phyloP scores from a whole-genome alignment of 23 tunicate species.

The Oikopleura dioica region DNA sequence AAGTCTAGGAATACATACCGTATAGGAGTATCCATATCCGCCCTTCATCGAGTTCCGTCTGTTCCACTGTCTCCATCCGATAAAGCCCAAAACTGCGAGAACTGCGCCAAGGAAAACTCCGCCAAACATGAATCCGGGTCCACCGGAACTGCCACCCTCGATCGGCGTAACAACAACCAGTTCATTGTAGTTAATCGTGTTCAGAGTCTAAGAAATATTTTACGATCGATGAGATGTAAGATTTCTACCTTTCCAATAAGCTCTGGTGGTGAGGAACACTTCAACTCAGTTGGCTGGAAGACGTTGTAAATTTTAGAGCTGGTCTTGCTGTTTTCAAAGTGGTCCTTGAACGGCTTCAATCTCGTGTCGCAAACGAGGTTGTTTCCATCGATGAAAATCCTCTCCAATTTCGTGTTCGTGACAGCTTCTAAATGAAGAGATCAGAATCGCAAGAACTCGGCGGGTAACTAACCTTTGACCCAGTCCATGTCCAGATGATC shows the following conservation, averaged over 20 bases:
- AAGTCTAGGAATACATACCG: too few relatives aligned
- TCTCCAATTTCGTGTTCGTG: background rate
- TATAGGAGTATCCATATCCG: background rate
- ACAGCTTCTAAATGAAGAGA: background rate
- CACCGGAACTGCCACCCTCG: background rate
- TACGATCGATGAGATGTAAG: too few relatives aligned
- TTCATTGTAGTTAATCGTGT: background rate
- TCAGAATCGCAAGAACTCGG: background rate
- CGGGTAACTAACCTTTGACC: constrained; percentile 16
- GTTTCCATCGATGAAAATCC: constrained; percentile 7
- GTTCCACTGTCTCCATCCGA: constrained; percentile 8
- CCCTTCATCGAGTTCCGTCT: background rate
- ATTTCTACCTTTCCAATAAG: background rate
- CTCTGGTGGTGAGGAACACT: background rate
- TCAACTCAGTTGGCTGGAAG: background rate
- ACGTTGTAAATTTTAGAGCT: background rate
- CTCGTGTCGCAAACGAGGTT: background rate
- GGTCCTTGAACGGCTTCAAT: background rate
- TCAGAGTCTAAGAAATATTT: background rate
- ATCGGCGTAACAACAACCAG: background rate
- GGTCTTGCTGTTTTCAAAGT: background rate
- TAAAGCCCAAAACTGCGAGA: background rate
- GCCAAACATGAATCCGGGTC: background rate
- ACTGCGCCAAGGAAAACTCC: background rate
- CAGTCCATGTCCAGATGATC: constrained; percentile 12